Base-by-base conservation (phyloP, 2,113 vertebrate genomes). In the Podarcis muralis region DNA sequence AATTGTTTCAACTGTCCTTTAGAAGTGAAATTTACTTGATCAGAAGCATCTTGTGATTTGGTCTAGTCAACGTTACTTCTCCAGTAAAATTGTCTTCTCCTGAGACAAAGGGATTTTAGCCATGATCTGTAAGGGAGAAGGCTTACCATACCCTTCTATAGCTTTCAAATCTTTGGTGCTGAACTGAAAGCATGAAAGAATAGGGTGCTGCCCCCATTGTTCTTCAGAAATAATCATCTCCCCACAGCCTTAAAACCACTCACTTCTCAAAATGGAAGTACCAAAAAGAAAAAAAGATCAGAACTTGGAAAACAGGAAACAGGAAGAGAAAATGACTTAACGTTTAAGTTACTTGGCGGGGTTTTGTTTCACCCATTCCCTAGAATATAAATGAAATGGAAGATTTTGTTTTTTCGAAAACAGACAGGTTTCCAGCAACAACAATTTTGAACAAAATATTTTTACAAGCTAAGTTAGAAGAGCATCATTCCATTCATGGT, bases 371-470 rank as follows among this genome's bases (percentile, higher is more conserved):
- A 57, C n/a, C 59, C 25, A 69, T 37, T 37, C 72, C 72, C 40
- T 83, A n/a, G 62, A 78, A 83, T 68, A 83, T 37, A 88, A 84
- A 77, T 48, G 81, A 77, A 83, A 88, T 69, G 62, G 59, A 77
- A 77, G 59, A 57, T 83, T 65, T 86, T 86, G 74, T 83, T 88
- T 88, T 88, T 88, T 83, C 23, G 87, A 35, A 87, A 78, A 88
- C 72, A 82, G 59, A 84, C 40, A 65, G 20, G 81, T 84, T 83
- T 88, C 87, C 81, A 88, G 87, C 81, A 88, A 88, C 87, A 88
- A 88, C 87, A 88, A 83, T 84, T 88, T 83, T 69, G 87, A 53
- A 83, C 87, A 88, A 88, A 88, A 88, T 88, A 88, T 88, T 83
- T 89, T 85, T 81, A 71, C 37, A 83, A 90, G 84, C 92, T 68